A percentile compares a stretch with the other conserved stretches of the same genome.
These are phyloP conservation scores for Stomatorhinus ivindoensis DNA, from an alignment of 2,113 vertebrate genomes.

Conservation along the genomic window DNA sequence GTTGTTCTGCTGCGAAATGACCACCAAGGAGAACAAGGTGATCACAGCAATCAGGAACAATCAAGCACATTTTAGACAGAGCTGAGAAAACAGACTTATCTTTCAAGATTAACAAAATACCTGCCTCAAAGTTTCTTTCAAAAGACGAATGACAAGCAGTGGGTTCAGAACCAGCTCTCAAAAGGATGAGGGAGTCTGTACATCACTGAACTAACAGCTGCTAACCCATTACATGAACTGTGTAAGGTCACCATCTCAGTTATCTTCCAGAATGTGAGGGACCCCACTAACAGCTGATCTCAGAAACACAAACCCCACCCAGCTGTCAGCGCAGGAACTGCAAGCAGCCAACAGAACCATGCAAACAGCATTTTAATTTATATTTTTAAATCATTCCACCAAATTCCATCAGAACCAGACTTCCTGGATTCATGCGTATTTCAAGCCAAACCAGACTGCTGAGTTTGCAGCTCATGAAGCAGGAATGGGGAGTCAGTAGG, in stretches of 20 bases:
- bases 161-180: neutral
- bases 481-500: neutral
- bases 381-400: neutral
- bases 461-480: neutral
- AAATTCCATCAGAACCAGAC: neutral
- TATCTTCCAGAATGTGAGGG: neutral
- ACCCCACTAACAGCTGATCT: neutral
- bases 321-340: neutral
- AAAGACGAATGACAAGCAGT: neutral
- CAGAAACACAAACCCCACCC: neutral
- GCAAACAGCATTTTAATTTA: neutral
- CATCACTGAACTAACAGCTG: neutral
- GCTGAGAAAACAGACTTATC: neutral
- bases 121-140: neutral
- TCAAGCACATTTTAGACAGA: neutral
- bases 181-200: neutral
- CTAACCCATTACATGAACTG: neutral
- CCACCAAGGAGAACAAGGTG: neutral
- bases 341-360: neutral
- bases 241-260: neutral
- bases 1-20: slow-evolving; percentile 80
- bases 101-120: neutral
- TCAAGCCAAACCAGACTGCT: neutral
- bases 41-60: neutral
- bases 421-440: neutral